phyloP scores from a whole-genome alignment of 2,888 invertebrate species.

The Spisula subtruncata region DNA sequence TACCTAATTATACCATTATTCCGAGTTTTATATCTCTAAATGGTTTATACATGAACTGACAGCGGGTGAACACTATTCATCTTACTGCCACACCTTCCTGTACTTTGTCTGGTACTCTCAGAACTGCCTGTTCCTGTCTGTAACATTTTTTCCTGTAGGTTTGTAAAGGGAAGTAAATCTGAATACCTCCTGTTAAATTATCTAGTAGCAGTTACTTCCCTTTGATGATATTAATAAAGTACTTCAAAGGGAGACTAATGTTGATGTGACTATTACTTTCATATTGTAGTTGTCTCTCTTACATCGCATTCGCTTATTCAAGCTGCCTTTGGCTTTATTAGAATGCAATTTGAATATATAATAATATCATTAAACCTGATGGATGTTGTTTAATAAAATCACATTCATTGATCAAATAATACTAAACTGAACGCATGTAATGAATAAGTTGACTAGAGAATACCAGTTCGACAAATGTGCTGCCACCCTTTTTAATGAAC shows the following conservation, averaged over 20 bases:
- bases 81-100: background rate
- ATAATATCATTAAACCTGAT: too few relatives aligned
- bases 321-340: too few relatives aligned
- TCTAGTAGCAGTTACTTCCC: background rate
- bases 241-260: background rate
- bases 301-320: too few relatives aligned
- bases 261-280: background rate
- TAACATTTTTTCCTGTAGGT: background rate
- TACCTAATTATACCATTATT: slow-evolving; percentile 20
- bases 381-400: too few relatives aligned
- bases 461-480: too few relatives aligned
- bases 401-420: too few relatives aligned
- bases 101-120: background rate
- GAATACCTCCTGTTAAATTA: background rate
- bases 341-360: too few relatives aligned
- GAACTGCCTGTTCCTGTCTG: background rate
- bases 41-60: slow-evolving; percentile 12
- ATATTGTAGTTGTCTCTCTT: slow-evolving; percentile 1
- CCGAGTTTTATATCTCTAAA: background rate
- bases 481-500: too few relatives aligned
- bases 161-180: background rate
- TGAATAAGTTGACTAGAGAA: too few relatives aligned
- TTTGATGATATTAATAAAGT: background rate
- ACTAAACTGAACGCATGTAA: too few relatives aligned
- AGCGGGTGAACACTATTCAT: background rate